Evolutionary conservation across 2,797 vertebrate genomes (phyloP), one percentile per base, ranked within the genome.

Genomic region (Pteronotus mesoamericanus): DNA sequence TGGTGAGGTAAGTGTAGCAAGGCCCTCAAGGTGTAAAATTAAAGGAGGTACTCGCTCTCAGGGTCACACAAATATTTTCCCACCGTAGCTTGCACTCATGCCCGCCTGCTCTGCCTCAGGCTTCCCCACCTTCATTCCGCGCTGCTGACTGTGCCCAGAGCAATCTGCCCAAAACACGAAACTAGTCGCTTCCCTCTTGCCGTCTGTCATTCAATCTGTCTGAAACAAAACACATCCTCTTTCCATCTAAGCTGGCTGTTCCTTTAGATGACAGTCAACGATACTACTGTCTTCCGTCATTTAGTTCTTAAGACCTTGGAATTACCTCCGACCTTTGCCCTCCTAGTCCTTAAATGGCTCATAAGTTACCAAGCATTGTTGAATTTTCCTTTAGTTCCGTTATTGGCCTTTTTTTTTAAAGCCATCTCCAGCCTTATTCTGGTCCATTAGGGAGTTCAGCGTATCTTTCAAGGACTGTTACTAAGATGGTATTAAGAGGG

Each of bases 221-320:
- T 92, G 88, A 94, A 84, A 72, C 48, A 68, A 93, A 82, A 86
- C 12, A 85, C n/a, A 68, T 32, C 46, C 55, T 95, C 53, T 93
- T 82, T 71, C 69, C 57, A 10, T 48, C 21, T 22, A 75, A 91
- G 84, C 4, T 24, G 46, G 34, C 78, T 74, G 1, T 93, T 51
- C 57, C 79, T 94, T 78, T 53, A 80, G 39, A 86, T 0, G 46
- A 69, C 71, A 9, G 3, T 88, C 51, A 48, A 78, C 0, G 16
- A 59, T 46, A 75, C 42, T 21, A 29, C 39, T 15, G 12, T 46
- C 51, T 55, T 51, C 34, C 51, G 9, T 59, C 34, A 48, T 77
- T 90, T 15, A 48, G 59, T 87, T 93, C 72, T 90, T 83, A 68
- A 96, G 84, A 39, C 16, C 37, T 61, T 87, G 79, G 48, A 68